These are phyloP conservation scores for Crocuta crocuta DNA, from an alignment of 2,113 vertebrate species.

Conservation along the genomic window DNA sequence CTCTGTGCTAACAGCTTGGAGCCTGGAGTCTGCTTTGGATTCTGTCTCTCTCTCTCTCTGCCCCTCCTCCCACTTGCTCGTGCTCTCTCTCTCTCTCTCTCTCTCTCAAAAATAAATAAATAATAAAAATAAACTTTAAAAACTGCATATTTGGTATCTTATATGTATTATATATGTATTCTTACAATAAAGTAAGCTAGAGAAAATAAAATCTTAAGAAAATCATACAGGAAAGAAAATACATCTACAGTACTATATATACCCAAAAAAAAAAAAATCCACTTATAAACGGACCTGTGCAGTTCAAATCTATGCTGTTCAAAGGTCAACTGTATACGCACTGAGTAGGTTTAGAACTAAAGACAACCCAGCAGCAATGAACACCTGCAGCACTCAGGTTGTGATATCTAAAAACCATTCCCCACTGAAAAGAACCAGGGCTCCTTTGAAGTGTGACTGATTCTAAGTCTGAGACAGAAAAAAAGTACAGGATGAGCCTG, in stretches of 20 bases:
- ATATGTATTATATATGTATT: not conserved
- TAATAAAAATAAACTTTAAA: not conserved
- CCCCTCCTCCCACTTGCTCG: too few relatives aligned
- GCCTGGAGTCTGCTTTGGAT: too few relatives aligned
- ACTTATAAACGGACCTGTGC: not conserved
- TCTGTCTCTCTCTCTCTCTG: too few relatives aligned
- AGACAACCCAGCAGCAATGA: not conserved
- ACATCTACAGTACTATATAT: not conserved
- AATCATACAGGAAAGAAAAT: not conserved
- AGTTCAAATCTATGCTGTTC: not conserved
- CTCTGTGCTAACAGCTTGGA: too few relatives aligned
- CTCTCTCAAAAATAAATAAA: not conserved
- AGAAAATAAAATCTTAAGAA: not conserved
- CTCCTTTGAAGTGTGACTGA: not conserved
- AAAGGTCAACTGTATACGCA: not conserved
- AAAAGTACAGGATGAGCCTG: not conserved
- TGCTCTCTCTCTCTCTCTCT: too few relatives aligned
- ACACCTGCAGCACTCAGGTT: not conserved
- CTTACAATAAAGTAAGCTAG: not conserved
- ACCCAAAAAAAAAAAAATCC: not conserved
- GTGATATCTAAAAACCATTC: not conserved
- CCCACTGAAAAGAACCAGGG: not conserved
- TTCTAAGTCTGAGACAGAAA: not conserved
- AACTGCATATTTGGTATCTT: not conserved
- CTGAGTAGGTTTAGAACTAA: not conserved